Conservation (phyloP, 1,140 invertebrate species). For the Diachasma alloeum region DNA sequence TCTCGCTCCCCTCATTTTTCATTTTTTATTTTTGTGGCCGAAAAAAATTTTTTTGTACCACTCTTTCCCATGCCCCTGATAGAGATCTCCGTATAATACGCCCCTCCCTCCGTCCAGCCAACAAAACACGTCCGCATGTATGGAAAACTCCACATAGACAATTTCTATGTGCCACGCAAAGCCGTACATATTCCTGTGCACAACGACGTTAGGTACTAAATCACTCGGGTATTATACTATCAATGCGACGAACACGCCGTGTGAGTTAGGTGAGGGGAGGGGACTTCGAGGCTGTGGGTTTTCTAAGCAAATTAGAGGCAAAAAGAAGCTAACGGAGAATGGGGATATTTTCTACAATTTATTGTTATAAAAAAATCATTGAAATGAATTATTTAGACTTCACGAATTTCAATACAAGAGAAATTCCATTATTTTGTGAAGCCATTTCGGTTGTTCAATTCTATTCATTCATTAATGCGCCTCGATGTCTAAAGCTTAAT, state of each 20-base stretch:
- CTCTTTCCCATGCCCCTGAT: background rate
- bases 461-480: no score
- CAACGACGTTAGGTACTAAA: slow-evolving; percentile 26
- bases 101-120: background rate
- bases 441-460: no score
- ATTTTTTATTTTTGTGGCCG: background rate
- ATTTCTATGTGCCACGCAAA: slow-evolving; percentile 17
- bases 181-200: slow-evolving; percentile 26
- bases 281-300: slow-evolving; percentile 9
- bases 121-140: background rate
- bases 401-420: no score
- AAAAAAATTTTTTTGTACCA: background rate
- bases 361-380: no score
- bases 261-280: background rate
- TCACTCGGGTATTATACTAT: slow-evolving; percentile 30
- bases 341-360: no score
- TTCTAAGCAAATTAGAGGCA: slow-evolving; percentile 21
- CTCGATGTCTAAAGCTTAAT: no score
- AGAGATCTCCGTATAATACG: background rate
- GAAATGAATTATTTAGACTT: no score
- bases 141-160: background rate
- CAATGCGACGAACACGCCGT: slow-evolving; percentile 2
- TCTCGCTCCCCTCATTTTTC: background rate
- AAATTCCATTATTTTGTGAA: no score
- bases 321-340: background rate